Conservation (phyloP, 2,113 vertebrate genomes). For the Sinocyclocheilus anshuiensis region DNA sequence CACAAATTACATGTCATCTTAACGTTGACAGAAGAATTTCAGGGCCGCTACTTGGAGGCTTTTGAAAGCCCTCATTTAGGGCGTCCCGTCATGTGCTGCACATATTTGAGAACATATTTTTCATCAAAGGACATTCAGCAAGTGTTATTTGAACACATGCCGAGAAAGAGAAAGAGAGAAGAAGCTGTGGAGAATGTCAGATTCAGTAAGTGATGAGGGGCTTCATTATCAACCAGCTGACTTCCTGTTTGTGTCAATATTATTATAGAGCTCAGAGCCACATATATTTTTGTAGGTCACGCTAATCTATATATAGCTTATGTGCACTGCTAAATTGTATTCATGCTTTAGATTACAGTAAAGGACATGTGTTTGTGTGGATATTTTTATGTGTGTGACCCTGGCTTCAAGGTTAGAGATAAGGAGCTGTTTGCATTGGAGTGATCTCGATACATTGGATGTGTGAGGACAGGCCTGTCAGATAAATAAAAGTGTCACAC, state of each 20-base stretch:
- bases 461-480: background rate
- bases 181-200: background rate
- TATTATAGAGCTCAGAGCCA: too few relatives aligned
- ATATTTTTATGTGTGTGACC: slow-evolving; percentile 10
- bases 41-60: background rate
- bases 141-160: background rate
- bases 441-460: background rate
- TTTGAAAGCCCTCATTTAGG: background rate
- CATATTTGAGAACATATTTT: background rate
- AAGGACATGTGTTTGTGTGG: background rate
- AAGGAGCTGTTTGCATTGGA: background rate
- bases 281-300: background rate
- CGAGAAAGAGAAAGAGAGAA: background rate
- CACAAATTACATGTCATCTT: background rate
- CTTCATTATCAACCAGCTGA: too few relatives aligned
- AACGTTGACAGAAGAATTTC: background rate
- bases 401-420: slow-evolving; percentile 8
- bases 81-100: background rate
- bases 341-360: too few relatives aligned
- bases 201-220: background rate
- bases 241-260: slow-evolving; percentile 4
- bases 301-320: background rate
- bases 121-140: background rate
- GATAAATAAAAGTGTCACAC: slow-evolving; percentile 17
- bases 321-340: background rate